Conservation (phyloP, 2,797 vertebrate genomes). For the Megaceryle alcyon region DNA sequence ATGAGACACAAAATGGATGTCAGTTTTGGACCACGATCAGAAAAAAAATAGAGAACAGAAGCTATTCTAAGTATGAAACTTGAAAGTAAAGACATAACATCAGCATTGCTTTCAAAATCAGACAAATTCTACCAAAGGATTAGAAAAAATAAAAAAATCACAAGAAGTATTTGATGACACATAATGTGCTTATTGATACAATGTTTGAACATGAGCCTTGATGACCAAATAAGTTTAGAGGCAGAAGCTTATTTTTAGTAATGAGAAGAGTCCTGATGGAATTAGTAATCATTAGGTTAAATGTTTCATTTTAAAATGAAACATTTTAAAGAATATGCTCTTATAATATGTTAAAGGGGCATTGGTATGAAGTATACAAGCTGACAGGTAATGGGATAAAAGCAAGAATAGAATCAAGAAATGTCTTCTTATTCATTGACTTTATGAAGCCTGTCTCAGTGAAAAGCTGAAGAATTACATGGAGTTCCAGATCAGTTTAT, state of each 20-base stretch:
- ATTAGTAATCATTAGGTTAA: background rate
- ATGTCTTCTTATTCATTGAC: background rate
- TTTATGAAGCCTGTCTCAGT: background rate
- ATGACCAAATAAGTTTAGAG: background rate
- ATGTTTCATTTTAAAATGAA: background rate
- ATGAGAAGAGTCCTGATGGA: background rate
- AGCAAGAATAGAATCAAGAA: background rate
- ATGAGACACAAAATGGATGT: background rate
- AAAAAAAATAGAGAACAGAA: background rate
- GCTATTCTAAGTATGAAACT: background rate
- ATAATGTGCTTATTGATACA: background rate
- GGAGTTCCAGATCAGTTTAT: background rate
- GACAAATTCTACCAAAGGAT: background rate
- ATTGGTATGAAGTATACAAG: background rate
- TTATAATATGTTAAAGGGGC: background rate
- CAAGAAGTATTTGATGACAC: background rate
- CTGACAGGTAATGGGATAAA: background rate
- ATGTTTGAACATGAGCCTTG: background rate
- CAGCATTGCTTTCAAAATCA: background rate
- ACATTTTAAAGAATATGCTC: fast-evolving
- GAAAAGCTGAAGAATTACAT: background rate
- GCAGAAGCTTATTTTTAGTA: background rate
- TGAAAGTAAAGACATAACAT: background rate
- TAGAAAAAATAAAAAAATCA: background rate
- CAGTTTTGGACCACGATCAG: background rate